Evolutionary conservation across 2,113 vertebrate species (phyloP).

Genomic region (Mola mola): DNA sequence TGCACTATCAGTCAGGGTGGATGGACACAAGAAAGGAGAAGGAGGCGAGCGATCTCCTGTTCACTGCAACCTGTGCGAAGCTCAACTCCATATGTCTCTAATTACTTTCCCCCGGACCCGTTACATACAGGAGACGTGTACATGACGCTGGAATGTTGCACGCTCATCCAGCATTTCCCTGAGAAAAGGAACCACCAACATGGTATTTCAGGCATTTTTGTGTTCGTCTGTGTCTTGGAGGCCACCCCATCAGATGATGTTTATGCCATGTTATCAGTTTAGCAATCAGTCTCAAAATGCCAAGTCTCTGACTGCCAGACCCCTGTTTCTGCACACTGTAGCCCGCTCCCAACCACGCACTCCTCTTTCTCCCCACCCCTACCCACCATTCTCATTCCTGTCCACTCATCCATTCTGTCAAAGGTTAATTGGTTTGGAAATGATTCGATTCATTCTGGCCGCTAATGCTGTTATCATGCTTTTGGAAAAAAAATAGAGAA

Average conservation of each 20-base stretch:
- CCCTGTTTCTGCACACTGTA: slow-evolving; percentile 24
- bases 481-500: slow-evolving; percentile 71
- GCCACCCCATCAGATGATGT: too few relatives aligned
- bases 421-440: slow-evolving; percentile 91
- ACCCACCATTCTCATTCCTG: slow-evolving; percentile 76
- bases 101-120: slow-evolving; percentile 30
- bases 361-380: slow-evolving; percentile 21
- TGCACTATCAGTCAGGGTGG: slow-evolving; percentile 60
- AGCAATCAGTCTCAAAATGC: slow-evolving; percentile 39
- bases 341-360: slow-evolving; percentile 16
- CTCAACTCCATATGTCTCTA: neutral
- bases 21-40: slow-evolving; percentile 34
- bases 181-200: too few relatives aligned
- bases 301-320: slow-evolving; percentile 8
- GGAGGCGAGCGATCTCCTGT: neutral
- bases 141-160: neutral
- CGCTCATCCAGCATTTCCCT: too few relatives aligned
- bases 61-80: slow-evolving; percentile 1
- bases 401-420: slow-evolving; percentile 85
- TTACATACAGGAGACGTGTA: neutral
- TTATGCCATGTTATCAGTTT: slow-evolving; percentile 26
- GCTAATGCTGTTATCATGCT: slow-evolving; percentile 88
- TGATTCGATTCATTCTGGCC: slow-evolving; percentile 86
- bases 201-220: too few relatives aligned
- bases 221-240: neutral